These are phyloP conservation scores for Palythoa heliodiscus DNA, from an alignment of 92 coral and sea anemone genomes.

Conservation along the genomic window DNA sequence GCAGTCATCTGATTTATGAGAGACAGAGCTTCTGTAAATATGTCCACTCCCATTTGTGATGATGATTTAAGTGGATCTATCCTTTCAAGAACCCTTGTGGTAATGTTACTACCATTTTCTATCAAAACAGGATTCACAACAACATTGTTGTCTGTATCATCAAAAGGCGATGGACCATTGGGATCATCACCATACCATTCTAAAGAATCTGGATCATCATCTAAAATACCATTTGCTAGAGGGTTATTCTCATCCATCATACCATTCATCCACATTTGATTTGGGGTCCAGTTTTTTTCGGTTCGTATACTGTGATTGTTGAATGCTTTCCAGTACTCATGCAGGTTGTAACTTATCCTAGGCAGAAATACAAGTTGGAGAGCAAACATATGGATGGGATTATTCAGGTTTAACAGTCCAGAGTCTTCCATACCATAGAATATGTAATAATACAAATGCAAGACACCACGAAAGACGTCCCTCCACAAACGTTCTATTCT, in stretches of 20 bases:
- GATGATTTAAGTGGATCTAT: slow-evolving; percentile 56
- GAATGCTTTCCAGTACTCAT: slow-evolving; percentile 48
- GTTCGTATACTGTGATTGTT: slow-evolving; percentile 54
- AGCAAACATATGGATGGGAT: slow-evolving; percentile 47
- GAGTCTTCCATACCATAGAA: slow-evolving; percentile 60
- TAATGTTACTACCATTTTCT: slow-evolving; percentile 39
- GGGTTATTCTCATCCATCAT: slow-evolving; percentile 60
- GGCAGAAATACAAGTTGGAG: slow-evolving; percentile 52
- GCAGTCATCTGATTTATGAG: not conserved
- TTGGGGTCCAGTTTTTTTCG: slow-evolving; percentile 58
- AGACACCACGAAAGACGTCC: slow-evolving; percentile 50
- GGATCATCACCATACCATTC: slow-evolving; percentile 52
- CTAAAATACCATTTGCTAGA: slow-evolving; percentile 51
- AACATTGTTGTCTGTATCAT: slow-evolving; percentile 37
- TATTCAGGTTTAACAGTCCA: slow-evolving; percentile 42
- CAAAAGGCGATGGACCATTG: slow-evolving; percentile 47
- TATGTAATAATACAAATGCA: slow-evolving; percentile 50
- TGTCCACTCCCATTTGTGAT: slow-evolving; percentile 62
- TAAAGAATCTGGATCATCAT: slow-evolving; percentile 50
- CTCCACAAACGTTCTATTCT: slow-evolving; percentile 55
- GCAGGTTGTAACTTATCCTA: slow-evolving; percentile 45
- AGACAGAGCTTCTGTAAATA: slow-evolving; percentile 15
- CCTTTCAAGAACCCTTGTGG: slow-evolving; percentile 50
- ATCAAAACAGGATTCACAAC: slow-evolving; percentile 44
- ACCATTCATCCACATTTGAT: slow-evolving; percentile 72